These are phyloP conservation scores for Caenorhabditis afra DNA, from an alignment of 2,888 invertebrate genomes.

Conservation along the genomic window DNA sequence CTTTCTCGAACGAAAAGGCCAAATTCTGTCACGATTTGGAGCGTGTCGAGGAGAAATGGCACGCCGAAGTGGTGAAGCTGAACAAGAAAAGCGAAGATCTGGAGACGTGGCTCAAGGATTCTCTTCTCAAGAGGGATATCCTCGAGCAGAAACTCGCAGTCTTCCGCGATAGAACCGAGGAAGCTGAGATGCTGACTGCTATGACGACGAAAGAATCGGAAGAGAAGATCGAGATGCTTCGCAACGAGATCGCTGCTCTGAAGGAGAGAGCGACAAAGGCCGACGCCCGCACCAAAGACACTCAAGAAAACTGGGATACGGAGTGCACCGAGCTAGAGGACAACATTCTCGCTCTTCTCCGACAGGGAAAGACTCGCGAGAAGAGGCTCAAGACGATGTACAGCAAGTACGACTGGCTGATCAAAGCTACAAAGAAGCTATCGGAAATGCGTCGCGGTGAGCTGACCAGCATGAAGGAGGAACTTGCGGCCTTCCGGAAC, in stretches of 20 bases:
- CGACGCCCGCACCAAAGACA: background rate
- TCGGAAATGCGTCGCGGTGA: conserved; percentile 26
- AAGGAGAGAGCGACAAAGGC: background rate
- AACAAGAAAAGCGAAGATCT: background rate
- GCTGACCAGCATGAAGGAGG: background rate
- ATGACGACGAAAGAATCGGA: background rate
- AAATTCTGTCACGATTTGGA: conserved; percentile 44
- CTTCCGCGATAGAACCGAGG: background rate
- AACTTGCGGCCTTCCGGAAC: too few relatives aligned
- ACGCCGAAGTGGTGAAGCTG: conserved; percentile 12
- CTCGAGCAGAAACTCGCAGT: background rate
- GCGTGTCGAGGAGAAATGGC: conserved; percentile 37
- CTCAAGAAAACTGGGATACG: conserved; percentile 3
- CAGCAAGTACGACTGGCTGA: conserved; percentile 11
- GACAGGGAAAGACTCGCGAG: background rate
- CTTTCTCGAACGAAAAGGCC: conserved; percentile 34
- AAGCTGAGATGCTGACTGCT: background rate
- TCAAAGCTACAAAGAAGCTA: background rate
- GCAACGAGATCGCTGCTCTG: background rate
- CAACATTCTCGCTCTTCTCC: conserved; percentile 4
- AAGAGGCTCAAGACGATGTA: conserved; percentile 13
- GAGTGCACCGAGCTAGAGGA: conserved; percentile 20
- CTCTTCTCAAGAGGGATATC: background rate
- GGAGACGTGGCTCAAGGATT: background rate
- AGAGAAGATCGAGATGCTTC: background rate